Percentiles rank a stretch among this genome's conserved stretches.
These are phyloP conservation scores for Phorcus lineatus DNA, from an alignment of 2,888 invertebrate genomes.

Conservation along the genomic window DNA sequence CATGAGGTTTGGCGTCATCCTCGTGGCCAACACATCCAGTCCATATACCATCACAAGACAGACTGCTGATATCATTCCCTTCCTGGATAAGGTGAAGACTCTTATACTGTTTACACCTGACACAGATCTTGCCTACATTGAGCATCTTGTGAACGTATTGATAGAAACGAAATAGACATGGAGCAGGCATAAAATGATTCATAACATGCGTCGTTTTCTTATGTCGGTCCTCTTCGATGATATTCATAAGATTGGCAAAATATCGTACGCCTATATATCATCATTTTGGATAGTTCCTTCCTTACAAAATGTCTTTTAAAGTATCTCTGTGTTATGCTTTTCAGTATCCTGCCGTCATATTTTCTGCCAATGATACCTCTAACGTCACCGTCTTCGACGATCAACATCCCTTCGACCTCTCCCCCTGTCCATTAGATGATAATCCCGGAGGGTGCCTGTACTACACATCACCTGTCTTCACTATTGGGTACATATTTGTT, in stretches of 20 bases:
- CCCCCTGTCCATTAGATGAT: not conserved
- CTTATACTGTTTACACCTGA: no score
- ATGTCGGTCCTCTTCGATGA: no score
- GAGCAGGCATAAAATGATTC: no score
- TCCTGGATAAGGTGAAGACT: slow-evolving; percentile 20
- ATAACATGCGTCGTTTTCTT: no score
- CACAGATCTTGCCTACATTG: no score
- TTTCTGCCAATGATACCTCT: slow-evolving; percentile 5
- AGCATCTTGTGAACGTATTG: no score
- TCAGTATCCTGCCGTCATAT: not conserved
- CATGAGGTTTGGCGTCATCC: slow-evolving; percentile 61
- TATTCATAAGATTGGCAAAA: no score
- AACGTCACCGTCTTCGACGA: slow-evolving; percentile 19
- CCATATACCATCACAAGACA: slow-evolving; percentile 50
- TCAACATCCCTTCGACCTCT: slow-evolving; percentile 11
- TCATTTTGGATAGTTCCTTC: no score
- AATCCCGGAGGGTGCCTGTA: slow-evolving; percentile 33
- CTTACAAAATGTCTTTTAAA: no score
- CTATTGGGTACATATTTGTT: slow-evolving; percentile 24
- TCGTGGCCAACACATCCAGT: slow-evolving; percentile 57
- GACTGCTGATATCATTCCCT: slow-evolving; percentile 51
- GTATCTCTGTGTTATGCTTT: no score
- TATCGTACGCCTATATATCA: no score
- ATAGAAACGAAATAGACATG: no score
- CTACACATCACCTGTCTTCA: slow-evolving; percentile 36